These are phyloP conservation scores for Cyaniris semiargus DNA, from an alignment of 2,888 invertebrate genomes.

Conservation along the genomic window DNA sequence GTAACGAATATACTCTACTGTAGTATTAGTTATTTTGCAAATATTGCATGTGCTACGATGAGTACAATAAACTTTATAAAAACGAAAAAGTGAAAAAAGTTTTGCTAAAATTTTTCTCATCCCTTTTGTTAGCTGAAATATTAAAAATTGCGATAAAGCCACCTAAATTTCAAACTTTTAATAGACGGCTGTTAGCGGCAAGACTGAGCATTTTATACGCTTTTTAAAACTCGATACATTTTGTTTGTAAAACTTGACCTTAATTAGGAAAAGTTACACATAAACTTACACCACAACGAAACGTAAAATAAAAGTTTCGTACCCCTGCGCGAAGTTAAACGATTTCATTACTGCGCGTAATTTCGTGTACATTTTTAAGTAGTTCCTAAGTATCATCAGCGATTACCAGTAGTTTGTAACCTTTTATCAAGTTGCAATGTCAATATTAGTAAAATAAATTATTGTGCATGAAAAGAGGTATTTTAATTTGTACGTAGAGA, in stretches of 20 bases:
- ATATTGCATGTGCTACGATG: background rate
- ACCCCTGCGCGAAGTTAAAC: slow-evolving; percentile 23
- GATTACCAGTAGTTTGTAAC: too few relatives aligned
- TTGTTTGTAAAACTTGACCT: slow-evolving; percentile 21
- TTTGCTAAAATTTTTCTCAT: background rate
- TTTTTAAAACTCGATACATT: slow-evolving; percentile 28
- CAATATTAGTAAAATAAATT: too few relatives aligned
- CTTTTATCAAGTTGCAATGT: too few relatives aligned
- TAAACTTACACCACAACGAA: slow-evolving; percentile 25
- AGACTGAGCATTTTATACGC: slow-evolving; percentile 14
- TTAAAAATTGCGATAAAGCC: background rate
- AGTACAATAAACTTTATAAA: background rate
- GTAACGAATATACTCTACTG: too few relatives aligned
- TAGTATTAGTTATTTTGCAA: too few relatives aligned
- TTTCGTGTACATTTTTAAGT: slow-evolving; percentile 14
- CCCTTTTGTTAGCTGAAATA: slow-evolving; percentile 2
- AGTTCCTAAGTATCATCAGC: background rate
- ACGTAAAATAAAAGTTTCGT: slow-evolving; percentile 26
- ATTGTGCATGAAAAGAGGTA: too few relatives aligned
- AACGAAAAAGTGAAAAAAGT: background rate
- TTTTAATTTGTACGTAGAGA: too few relatives aligned
- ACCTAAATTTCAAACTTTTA: background rate
- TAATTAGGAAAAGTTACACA: slow-evolving; percentile 19
- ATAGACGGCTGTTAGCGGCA: background rate
- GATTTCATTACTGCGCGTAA: slow-evolving; percentile 21